phyloP scores from a whole-genome alignment of 2,888 invertebrate species.

The Nephrotoma guestfalica region DNA sequence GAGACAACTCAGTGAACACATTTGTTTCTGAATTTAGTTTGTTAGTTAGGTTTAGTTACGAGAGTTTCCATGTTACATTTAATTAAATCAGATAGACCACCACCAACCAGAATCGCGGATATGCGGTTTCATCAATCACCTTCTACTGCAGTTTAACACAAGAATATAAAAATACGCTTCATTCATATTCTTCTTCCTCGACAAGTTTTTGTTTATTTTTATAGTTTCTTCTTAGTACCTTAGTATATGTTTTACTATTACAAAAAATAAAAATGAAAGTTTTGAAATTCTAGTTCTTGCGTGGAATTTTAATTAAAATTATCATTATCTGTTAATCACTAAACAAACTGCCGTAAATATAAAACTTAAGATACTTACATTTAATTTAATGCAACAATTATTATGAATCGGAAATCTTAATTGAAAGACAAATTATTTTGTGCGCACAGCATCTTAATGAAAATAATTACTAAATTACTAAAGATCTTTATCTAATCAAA shows the following conservation, averaged over 20 bases:
- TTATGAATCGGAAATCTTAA: background rate
- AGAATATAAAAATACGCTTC: background rate
- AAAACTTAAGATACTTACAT: background rate
- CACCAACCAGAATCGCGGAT: too few relatives aligned
- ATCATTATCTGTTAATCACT: background rate
- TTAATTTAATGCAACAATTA: background rate
- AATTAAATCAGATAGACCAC: too few relatives aligned
- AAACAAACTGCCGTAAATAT: background rate
- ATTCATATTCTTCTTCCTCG: background rate
- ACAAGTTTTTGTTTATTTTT: background rate
- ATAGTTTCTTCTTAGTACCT: background rate
- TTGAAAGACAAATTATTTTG: background rate
- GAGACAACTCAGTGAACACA: too few relatives aligned
- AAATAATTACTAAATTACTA: background rate
- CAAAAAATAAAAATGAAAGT: background rate
- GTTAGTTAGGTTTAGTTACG: too few relatives aligned
- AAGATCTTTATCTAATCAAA: background rate
- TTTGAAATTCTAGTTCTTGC: background rate
- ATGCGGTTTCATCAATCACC: too few relatives aligned
- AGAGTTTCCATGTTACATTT: too few relatives aligned
- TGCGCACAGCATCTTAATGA: background rate
- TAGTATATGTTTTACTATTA: background rate
- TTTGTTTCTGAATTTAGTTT: too few relatives aligned
- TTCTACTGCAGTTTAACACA: background rate
- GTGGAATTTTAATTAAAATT: background rate